Evolutionary conservation across 2,113 vertebrate genomes (phyloP).

Genomic region (Cyprinodon variegatus): DNA sequence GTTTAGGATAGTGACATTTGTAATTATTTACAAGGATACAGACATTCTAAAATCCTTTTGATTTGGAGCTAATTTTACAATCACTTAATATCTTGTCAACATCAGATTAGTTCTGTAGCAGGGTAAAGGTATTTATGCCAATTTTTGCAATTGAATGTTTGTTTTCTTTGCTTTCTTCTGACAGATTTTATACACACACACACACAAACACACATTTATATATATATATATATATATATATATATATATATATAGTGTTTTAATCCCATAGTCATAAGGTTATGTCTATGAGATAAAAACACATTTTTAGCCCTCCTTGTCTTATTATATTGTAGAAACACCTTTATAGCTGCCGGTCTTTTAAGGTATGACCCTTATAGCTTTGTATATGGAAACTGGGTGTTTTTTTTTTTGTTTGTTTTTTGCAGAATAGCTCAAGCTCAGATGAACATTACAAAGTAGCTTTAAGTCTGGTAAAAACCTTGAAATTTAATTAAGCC

Average conservation of each 20-base stretch:
- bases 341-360: not conserved
- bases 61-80: not conserved
- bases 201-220: too few relatives aligned
- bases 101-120: not conserved
- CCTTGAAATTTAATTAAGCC: not conserved
- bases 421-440: not conserved
- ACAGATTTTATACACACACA: too few relatives aligned
- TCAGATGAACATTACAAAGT: not conserved
- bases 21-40: not conserved
- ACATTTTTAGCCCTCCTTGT: not conserved
- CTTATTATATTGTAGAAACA: not conserved
- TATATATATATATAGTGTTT: too few relatives aligned
- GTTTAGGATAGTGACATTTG: not conserved
- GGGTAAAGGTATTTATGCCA: not conserved
- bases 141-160: not conserved
- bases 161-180: too few relatives aligned
- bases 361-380: too few relatives aligned
- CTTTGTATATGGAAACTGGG: not conserved
- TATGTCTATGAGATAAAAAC: too few relatives aligned
- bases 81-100: not conserved
- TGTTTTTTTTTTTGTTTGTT: too few relatives aligned
- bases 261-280: too few relatives aligned
- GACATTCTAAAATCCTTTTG: not conserved
- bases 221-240: too few relatives aligned
- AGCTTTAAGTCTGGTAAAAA: not conserved